These are phyloP conservation scores for Brachyalestes nurse DNA, from an alignment of 2,797 vertebrate genomes.

Conservation along the genomic window DNA sequence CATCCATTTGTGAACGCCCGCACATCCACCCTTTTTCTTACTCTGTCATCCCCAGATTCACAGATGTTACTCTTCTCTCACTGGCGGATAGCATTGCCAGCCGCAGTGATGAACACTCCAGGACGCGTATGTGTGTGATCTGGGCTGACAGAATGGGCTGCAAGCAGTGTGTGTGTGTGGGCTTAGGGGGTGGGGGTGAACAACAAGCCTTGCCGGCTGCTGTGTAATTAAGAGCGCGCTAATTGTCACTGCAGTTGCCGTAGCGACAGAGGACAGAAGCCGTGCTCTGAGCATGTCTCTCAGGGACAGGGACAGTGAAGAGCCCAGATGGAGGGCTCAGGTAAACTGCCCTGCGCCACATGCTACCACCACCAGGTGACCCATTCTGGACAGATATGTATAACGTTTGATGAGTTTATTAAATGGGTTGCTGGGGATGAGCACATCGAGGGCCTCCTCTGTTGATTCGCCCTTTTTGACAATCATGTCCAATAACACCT, in stretches of 20 bases:
- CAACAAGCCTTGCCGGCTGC: slow-evolving; percentile 34
- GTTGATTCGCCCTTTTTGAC: slow-evolving; percentile 6
- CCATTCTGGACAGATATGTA: slow-evolving; percentile 24
- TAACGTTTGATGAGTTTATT: slow-evolving; percentile 30
- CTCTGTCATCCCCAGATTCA: slow-evolving; percentile 31
- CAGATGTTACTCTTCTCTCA: slow-evolving; percentile 51
- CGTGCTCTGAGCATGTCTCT: slow-evolving; percentile 32
- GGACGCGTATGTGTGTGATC: slow-evolving; percentile 19
- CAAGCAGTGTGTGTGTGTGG: slow-evolving; percentile 22
- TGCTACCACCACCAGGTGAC: slow-evolving; percentile 20
- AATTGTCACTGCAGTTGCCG: slow-evolving; percentile 57
- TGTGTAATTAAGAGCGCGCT: slow-evolving; percentile 58
- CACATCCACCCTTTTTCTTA: slow-evolving; percentile 13
- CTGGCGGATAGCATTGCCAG: not conserved
- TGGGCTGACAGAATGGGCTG: not conserved
- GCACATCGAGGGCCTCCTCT: slow-evolving; percentile 8
- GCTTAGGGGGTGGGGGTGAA: not conserved
- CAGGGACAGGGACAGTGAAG: slow-evolving; percentile 30
- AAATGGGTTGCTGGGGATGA: slow-evolving; percentile 23
- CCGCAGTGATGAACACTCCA: slow-evolving; percentile 25
- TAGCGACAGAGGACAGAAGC: slow-evolving; percentile 55
- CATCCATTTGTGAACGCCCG: slow-evolving; percentile 28
- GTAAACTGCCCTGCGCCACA: slow-evolving; percentile 23
- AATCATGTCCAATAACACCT: not conserved
- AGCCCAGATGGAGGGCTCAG: slow-evolving; percentile 52